Percentiles rank a stretch among this genome's conserved stretches.
These are phyloP conservation scores for Hydropsyche tenuis DNA, from an alignment of 1,140 invertebrate species.

Conservation along the genomic window DNA sequence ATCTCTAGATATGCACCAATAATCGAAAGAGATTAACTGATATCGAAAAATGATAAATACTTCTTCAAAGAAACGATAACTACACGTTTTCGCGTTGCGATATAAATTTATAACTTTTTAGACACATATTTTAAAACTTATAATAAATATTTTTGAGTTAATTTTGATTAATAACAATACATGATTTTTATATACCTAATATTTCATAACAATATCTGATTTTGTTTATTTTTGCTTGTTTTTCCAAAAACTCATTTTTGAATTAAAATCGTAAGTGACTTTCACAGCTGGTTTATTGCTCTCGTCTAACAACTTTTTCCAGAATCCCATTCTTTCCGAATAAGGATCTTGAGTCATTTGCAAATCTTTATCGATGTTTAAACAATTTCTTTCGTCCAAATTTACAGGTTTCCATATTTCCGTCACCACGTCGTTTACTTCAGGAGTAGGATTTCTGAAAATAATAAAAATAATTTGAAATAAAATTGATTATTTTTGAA, in stretches of 20 bases:
- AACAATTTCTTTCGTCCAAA: background rate
- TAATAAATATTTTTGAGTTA: background rate
- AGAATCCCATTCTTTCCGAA: background rate
- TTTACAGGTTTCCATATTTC: conserved; percentile 3
- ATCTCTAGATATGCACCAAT: background rate
- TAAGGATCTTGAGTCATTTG: background rate
- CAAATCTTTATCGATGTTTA: background rate
- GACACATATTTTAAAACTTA: background rate
- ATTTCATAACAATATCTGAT: background rate
- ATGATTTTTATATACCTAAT: no score
- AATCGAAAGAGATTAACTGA: no score
- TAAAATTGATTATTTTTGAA: background rate
- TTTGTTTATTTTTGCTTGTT: background rate
- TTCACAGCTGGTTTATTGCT: background rate
- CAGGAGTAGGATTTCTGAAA: conserved; percentile 5
- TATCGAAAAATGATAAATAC: no score
- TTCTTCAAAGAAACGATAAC: background rate
- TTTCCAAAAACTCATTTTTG: background rate
- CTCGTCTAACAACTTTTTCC: background rate
- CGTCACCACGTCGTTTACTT: background rate
- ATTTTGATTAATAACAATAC: no score
- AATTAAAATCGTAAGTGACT: background rate
- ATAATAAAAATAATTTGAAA: background rate
- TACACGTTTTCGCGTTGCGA: no score
- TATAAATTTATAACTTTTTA: no score